Conservation (phyloP, 2,888 invertebrate genomes). For the Phalera bucephala region DNA sequence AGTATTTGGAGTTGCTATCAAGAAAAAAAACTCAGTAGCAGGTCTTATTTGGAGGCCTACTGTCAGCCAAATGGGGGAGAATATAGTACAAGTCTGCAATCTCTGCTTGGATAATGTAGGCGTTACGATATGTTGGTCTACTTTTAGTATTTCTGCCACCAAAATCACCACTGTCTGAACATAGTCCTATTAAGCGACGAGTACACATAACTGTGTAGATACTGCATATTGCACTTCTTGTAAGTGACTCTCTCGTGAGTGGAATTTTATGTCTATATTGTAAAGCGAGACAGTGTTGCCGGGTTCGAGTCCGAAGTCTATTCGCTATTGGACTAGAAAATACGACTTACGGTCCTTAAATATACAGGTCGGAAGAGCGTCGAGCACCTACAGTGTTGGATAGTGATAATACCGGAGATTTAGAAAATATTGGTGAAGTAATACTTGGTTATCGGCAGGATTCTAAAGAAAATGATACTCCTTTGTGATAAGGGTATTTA, state of each 20-base stretch:
- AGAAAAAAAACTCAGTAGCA: too few species aligned
- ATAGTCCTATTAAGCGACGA: constrained; percentile 14
- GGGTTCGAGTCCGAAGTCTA: constrained; percentile 9
- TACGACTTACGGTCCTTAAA: background rate
- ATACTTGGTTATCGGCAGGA: too few species aligned
- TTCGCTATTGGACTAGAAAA: background rate
- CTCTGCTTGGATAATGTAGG: too few species aligned
- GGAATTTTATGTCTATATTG: constrained; percentile 22
- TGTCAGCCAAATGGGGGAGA: too few species aligned
- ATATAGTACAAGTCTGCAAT: too few species aligned
- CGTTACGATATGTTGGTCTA: too few species aligned
- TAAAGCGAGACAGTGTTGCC: constrained; percentile 3
- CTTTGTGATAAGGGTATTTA: too few species aligned
- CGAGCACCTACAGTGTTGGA: background rate
- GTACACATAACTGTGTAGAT: constrained; percentile 14
- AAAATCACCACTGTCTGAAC: constrained; percentile 1
- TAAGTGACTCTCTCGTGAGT: constrained; percentile 23
- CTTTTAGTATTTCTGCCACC: too few species aligned
- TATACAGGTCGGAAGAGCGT: background rate
- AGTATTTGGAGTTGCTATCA: too few species aligned
- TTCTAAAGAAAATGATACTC: too few species aligned
- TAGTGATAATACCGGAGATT: background rate
- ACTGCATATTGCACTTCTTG: constrained; percentile 13
- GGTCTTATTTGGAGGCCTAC: too few species aligned
- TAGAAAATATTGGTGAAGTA: too few species aligned